Conservation (phyloP, 92 coral and sea anemone species). For the Epizoanthus fatuus region DNA sequence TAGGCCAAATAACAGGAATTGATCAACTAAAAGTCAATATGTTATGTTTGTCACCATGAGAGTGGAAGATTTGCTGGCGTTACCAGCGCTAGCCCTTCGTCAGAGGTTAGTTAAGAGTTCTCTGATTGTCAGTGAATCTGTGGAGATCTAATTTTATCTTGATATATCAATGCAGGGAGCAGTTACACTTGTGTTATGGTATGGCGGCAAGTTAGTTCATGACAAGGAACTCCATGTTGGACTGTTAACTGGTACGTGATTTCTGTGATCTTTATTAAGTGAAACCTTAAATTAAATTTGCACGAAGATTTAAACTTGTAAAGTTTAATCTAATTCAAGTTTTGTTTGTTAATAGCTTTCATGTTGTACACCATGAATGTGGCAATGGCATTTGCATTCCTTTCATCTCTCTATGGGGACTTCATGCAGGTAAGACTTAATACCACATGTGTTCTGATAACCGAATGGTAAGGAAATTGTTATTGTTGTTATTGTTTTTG, state of each 20-base stretch:
- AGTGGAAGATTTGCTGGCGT: too few relatives aligned
- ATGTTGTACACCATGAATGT: slow-evolving; percentile 96
- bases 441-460: too few relatives aligned
- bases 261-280: background rate
- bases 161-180: slow-evolving; percentile 74
- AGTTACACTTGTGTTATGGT: slow-evolving; percentile 94
- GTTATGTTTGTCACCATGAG: too few relatives aligned
- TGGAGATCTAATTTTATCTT: slow-evolving; percentile 1
- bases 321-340: background rate
- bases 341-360: slow-evolving; percentile 72
- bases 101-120: too few relatives aligned
- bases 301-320: background rate
- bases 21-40: too few relatives aligned
- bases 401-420: slow-evolving; percentile 93
- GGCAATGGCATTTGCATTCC: slow-evolving; percentile 97
- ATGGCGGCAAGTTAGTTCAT: slow-evolving; percentile 95
- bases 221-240: slow-evolving; percentile 89
- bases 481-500: too few relatives aligned
- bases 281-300: background rate
- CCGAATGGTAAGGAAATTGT: too few relatives aligned
- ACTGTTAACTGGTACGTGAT: slow-evolving; percentile 80
- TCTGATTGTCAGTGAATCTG: background rate
- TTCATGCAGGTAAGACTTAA: slow-evolving; percentile 89
- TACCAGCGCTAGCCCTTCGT: too few relatives aligned
- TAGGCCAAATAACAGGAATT: too few relatives aligned